Conservation (phyloP, 2,113 vertebrate genomes). For the Pampusana beccarii region DNA sequence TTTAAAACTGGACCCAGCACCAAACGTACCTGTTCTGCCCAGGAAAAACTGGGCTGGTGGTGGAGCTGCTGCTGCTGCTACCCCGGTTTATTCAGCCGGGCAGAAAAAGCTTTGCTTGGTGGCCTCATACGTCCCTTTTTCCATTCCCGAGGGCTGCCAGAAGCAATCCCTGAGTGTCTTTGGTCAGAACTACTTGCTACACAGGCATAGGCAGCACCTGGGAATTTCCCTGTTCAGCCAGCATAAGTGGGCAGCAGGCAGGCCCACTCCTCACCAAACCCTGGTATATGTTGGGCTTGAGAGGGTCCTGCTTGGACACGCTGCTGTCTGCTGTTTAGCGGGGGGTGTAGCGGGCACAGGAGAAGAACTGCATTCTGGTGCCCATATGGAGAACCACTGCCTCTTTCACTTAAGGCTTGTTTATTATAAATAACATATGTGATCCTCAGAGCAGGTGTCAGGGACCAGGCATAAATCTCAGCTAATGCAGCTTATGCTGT, state of each 20-base stretch:
- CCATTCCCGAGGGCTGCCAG: neutral
- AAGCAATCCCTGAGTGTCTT: neutral
- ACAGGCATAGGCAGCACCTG: neutral
- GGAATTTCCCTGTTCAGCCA: neutral
- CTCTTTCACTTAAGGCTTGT: neutral
- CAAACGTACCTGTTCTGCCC: neutral
- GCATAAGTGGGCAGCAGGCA: neutral
- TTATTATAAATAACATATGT: neutral
- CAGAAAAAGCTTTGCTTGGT: neutral
- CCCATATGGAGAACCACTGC: neutral
- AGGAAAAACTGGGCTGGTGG: neutral
- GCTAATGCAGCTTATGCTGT: neutral
- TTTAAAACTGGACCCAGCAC: neutral
- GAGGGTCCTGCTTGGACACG: neutral
- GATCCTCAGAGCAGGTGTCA: neutral
- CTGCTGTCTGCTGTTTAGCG: neutral
- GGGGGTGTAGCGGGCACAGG: neutral
- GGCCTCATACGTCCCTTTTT: neutral
- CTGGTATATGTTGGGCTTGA: neutral
- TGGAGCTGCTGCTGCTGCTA: neutral
- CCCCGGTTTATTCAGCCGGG: neutral
- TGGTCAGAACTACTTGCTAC: neutral
- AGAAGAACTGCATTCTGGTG: neutral
- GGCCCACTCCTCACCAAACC: neutral
- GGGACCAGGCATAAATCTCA: neutral